These are phyloP conservation scores for Sylvia borin DNA, from an alignment of 2,797 vertebrate species.

Conservation along the genomic window DNA sequence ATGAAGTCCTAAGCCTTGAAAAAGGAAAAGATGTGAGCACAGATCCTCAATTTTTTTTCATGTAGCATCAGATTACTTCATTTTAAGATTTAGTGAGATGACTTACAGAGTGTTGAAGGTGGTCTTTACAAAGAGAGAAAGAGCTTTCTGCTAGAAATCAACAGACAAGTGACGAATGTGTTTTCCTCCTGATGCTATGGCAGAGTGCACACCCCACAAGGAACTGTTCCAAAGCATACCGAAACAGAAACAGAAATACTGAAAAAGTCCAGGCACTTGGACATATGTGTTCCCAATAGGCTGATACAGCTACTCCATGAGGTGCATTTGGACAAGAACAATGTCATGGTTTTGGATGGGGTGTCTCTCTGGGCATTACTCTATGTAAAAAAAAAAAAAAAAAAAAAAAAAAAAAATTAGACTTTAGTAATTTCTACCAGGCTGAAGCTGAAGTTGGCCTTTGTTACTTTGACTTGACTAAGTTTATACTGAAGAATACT, in stretches of 20 bases:
- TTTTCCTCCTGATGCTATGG: not conserved
- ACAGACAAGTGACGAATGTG: not conserved
- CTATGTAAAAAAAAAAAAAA: not conserved
- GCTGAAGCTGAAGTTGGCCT: not conserved
- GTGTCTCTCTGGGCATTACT: not conserved
- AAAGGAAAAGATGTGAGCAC: not conserved
- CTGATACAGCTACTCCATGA: not conserved
- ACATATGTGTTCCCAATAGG: not conserved
- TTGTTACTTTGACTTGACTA: not conserved
- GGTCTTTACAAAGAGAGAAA: not conserved
- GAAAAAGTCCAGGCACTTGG: not conserved
- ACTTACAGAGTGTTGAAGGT: not conserved
- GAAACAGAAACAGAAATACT: not conserved
- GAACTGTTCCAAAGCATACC: not conserved
- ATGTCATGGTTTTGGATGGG: rapidly evolving
- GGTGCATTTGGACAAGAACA: not conserved
- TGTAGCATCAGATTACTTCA: not conserved
- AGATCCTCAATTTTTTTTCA: not conserved
- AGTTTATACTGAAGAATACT: not conserved
- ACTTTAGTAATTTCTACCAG: not conserved
- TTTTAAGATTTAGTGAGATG: not conserved
- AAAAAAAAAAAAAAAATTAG: not conserved
- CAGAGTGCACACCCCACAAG: rapidly evolving
- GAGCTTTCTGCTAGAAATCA: not conserved
- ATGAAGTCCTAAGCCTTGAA: not conserved